Evolutionary conservation across 2,888 invertebrate genomes (phyloP).

Genomic region (Uloborus plumipes): DNA sequence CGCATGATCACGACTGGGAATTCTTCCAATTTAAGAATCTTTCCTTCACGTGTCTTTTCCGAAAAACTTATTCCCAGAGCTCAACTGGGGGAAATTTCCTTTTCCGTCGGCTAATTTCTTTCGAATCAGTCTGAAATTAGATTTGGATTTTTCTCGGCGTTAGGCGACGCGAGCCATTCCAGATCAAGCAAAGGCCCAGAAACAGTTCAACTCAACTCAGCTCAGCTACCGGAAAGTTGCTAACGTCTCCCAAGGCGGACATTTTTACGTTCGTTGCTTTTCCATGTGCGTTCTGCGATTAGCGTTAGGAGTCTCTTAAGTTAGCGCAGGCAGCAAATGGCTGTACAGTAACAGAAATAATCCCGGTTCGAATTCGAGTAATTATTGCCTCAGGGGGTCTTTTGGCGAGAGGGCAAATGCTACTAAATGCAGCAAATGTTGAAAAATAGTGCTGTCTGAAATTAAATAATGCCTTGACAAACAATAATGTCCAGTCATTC

Average conservation of each 20-base stretch:
- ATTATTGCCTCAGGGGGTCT: conserved; percentile 36
- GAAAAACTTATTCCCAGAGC: conserved; percentile 32
- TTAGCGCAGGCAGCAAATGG: background rate
- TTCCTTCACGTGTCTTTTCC: conserved; percentile 6
- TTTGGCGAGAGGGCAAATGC: background rate
- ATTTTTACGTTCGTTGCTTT: conserved; percentile 28
- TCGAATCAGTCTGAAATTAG: conserved; percentile 60
- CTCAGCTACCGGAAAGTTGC: conserved; percentile 20
- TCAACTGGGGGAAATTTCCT: conserved; percentile 26
- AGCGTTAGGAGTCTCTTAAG: no score
- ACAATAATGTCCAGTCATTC: conserved; percentile 3
- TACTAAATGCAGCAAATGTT: conserved; percentile 14
- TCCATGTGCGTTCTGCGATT: no score
- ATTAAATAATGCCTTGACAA: conserved; percentile 27
- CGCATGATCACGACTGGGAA: conserved; percentile 31
- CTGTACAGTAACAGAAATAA: background rate
- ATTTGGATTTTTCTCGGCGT: conserved; percentile 40
- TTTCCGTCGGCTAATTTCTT: conserved; percentile 55
- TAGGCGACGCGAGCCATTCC: no score
- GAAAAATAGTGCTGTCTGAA: conserved; percentile 34
- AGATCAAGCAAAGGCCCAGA: conserved; percentile 6
- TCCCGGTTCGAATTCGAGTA: conserved; percentile 12
- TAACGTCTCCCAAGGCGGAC: conserved; percentile 55
- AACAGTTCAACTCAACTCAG: conserved; percentile 32
- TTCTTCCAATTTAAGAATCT: conserved; percentile 12